Conservation (phyloP, 2,888 invertebrate species). For the Trachelus iudaicus region DNA sequence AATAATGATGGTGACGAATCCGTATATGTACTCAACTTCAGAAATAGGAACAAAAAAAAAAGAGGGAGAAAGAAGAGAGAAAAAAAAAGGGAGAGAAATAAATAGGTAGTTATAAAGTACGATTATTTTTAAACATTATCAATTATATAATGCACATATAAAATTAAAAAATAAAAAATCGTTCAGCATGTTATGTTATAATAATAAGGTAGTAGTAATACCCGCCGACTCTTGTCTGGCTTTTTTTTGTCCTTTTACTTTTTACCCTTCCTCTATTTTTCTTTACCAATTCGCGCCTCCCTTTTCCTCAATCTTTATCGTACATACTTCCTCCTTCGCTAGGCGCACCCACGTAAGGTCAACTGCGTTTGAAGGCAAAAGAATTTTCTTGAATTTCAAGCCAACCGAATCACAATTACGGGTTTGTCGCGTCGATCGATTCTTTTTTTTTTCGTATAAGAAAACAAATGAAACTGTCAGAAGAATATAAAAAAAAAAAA, state of each 20-base stretch:
- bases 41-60: constrained; percentile 62
- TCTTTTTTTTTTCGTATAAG: not conserved
- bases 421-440: not conserved
- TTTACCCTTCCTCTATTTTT: constrained; percentile 21
- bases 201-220: constrained; percentile 46
- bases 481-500: not conserved
- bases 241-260: constrained; percentile 33
- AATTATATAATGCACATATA: constrained; percentile 59
- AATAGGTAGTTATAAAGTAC: constrained; percentile 49
- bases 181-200: constrained; percentile 37
- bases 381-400: not conserved
- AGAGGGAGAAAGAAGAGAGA: not conserved
- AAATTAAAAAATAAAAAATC: constrained; percentile 63
- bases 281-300: not conserved
- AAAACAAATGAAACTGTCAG: not conserved
- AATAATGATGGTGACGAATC: constrained; percentile 18
- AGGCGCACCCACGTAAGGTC: not conserved
- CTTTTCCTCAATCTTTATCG: not conserved
- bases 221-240: constrained; percentile 9
- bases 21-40: constrained; percentile 49
- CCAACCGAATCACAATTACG: not conserved
- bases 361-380: not conserved
- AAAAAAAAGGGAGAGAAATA: constrained; percentile 43
- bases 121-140: constrained; percentile 54
- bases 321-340: not conserved